These are phyloP conservation scores for Pogonophryne albipinna DNA, from an alignment of 2,797 vertebrate species.

Conservation along the genomic window DNA sequence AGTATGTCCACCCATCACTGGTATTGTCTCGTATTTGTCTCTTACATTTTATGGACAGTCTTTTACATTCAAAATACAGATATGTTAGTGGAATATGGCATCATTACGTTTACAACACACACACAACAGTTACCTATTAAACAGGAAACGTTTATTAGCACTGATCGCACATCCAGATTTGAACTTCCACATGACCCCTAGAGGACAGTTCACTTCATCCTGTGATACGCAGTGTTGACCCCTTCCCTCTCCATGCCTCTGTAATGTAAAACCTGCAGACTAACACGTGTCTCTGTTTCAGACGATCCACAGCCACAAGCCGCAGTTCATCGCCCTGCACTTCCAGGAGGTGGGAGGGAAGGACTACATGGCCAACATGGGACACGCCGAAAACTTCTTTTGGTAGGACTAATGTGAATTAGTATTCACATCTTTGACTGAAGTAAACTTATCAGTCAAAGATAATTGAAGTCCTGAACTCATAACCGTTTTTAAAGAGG, in stretches of 20 bases:
- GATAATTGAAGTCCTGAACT: no score
- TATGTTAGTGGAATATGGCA: not conserved
- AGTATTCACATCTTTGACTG: no score
- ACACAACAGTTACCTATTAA: conserved; percentile 5
- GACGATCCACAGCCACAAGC: conserved; percentile 81
- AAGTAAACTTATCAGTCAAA: no score
- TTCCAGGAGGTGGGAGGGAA: conserved; percentile 91
- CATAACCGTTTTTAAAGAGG: no score
- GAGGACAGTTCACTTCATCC: conserved; percentile 19
- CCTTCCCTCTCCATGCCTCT: not conserved
- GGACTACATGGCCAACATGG: conserved; percentile 86
- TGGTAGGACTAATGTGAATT: conserved; percentile 66
- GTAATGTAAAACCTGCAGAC: conserved; percentile 21
- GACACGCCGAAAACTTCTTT: conserved; percentile 83
- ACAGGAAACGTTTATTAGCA: not conserved
- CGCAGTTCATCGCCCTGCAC: conserved; percentile 87
- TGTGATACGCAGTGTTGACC: conserved; percentile 14
- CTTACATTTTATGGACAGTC: not conserved
- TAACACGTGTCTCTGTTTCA: conserved; percentile 53
- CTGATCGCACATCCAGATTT: not conserved
- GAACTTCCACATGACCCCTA: not conserved
- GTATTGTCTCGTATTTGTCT: not conserved
- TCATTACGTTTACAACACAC: not conserved
- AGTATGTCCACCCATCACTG: not conserved
- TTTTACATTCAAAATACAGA: no score